A percentile compares a stretch with the other conserved stretches of the same genome.
phyloP scores from a whole-genome alignment of 2,797 vertebrate genomes.

The Enteromius unitaeniatus region DNA sequence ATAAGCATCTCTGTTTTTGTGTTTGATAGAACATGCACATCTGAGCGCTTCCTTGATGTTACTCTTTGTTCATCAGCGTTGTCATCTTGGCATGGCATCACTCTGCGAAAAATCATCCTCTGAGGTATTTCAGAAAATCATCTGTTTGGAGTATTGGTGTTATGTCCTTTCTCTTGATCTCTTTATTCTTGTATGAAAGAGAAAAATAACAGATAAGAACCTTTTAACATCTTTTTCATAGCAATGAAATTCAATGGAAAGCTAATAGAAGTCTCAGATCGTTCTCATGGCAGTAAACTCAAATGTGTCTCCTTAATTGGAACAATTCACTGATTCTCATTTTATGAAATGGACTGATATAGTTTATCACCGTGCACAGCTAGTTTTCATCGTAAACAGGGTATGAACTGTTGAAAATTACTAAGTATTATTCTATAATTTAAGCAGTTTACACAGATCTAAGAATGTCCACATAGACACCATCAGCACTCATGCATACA shows the following conservation, averaged over 20 bases:
- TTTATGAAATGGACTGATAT: not conserved
- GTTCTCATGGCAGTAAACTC: not conserved
- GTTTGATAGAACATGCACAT: constrained; percentile 63
- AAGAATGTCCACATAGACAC: not conserved
- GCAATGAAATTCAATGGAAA: not conserved
- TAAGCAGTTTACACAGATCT: not conserved
- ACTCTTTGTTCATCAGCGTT: constrained; percentile 24
- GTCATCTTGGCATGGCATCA: constrained; percentile 4
- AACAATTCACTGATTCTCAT: not conserved
- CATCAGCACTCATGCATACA: too few species aligned
- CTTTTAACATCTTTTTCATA: not conserved
- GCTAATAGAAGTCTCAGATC: not conserved
- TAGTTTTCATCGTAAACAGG: not conserved
- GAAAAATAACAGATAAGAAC: not conserved
- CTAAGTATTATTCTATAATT: not conserved
- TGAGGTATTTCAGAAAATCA: not conserved
- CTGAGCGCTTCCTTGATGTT: constrained; percentile 57
- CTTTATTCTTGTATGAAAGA: not conserved
- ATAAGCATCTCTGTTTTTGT: constrained; percentile 67
- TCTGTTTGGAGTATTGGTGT: not conserved
- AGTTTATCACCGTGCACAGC: too few species aligned
- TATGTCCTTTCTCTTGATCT: not conserved
- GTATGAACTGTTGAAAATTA: not conserved
- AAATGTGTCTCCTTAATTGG: not conserved
- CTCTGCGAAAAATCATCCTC: not conserved